Evolutionary conservation across 2,888 invertebrate species (phyloP).

Genomic region (Cylindroiulus punctatus): DNA sequence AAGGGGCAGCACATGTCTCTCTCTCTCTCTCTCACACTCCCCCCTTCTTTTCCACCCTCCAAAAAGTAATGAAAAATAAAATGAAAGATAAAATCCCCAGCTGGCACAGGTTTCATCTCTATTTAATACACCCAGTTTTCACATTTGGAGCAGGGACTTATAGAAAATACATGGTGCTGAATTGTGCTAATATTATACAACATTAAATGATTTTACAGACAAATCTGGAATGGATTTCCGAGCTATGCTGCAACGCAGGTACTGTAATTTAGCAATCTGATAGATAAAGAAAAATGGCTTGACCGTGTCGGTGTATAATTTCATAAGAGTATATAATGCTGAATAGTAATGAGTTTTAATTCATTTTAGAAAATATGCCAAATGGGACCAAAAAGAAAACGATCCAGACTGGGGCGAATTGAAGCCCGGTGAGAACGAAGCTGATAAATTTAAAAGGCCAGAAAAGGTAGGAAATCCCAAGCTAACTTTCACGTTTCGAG

Average conservation of each 20-base stretch:
- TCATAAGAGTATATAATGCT: background rate
- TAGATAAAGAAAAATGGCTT: background rate
- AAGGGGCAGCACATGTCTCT: too few relatives aligned
- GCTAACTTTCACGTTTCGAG: background rate
- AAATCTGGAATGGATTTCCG: conserved; percentile 99
- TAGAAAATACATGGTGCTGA: too few relatives aligned
- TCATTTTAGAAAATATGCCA: conserved; percentile 79
- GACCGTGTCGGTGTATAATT: background rate
- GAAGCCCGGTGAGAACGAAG: conserved; percentile 88
- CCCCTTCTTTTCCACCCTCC: too few relatives aligned
- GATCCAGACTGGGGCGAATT: conserved; percentile 94
- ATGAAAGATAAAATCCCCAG: too few relatives aligned
- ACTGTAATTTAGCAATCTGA: conserved; percentile 7
- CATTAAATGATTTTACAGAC: conserved; percentile 70
- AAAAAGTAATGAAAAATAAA: too few relatives aligned
- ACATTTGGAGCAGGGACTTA: too few relatives aligned
- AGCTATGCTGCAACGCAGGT: conserved; percentile 91
- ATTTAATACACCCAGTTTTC: too few relatives aligned
- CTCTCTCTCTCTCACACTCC: too few relatives aligned
- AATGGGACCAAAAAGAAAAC: conserved; percentile 90
- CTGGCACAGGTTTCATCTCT: too few relatives aligned
- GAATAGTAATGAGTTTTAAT: conserved; percentile 31
- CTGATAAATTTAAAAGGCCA: conserved; percentile 84
- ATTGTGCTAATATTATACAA: background rate
- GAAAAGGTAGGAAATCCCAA: conserved; percentile 80